These are phyloP conservation scores for Anas bahamensis DNA, from an alignment of 2,797 vertebrate genomes.

Conservation along the genomic window DNA sequence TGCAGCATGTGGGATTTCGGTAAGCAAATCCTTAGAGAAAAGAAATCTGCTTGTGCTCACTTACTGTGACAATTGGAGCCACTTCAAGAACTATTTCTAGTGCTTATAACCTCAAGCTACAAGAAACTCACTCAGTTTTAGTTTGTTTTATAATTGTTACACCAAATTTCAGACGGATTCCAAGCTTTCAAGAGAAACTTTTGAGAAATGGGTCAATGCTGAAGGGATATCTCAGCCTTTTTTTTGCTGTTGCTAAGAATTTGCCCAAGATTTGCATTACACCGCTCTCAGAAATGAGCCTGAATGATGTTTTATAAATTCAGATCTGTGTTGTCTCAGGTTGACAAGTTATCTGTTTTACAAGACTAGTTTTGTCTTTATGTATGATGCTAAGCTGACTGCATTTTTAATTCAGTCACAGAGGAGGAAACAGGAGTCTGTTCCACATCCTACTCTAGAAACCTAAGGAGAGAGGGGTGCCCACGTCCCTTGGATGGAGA, in stretches of 20 bases:
- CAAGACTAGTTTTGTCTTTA: neutral
- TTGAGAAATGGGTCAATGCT: neutral
- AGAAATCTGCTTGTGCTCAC: neutral
- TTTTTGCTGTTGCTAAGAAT: neutral
- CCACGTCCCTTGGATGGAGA: neutral
- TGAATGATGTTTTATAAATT: neutral
- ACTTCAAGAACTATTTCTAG: neutral
- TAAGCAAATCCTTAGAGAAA: slow-evolving; percentile 75
- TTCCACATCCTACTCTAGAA: neutral
- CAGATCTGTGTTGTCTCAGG: neutral
- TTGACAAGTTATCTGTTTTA: neutral
- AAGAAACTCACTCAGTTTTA: neutral
- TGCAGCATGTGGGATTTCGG: slow-evolving; percentile 91
- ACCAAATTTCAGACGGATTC: slow-evolving; percentile 8
- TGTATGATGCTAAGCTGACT: neutral
- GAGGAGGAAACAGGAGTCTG: neutral
- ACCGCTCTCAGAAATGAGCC: neutral
- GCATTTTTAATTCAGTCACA: neutral
- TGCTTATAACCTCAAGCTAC: neutral
- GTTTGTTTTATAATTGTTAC: neutral
- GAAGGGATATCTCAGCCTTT: neutral
- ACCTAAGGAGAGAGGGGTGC: neutral
- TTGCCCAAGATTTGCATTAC: neutral
- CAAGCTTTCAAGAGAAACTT: slow-evolving; percentile 18
- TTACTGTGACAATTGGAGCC: neutral